phyloP scores from a whole-genome alignment of 2,797 vertebrate genomes.

The Micrastur ruficollis region DNA sequence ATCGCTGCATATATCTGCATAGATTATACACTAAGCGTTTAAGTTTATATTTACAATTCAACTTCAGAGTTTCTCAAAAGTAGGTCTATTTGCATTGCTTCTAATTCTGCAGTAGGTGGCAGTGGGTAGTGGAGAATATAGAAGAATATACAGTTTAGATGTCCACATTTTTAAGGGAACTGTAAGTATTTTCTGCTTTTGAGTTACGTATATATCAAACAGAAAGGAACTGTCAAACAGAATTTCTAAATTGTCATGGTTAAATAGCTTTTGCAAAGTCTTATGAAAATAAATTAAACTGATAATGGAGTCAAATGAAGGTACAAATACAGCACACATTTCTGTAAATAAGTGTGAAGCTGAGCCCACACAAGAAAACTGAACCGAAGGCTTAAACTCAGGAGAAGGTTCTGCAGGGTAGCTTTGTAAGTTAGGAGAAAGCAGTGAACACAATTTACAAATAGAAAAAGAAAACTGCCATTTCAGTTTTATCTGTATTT shows the following conservation, averaged over 20 bases:
- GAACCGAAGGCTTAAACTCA: neutral
- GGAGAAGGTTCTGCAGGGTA: neutral
- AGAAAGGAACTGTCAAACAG: constrained; percentile 39
- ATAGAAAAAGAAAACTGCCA: neutral
- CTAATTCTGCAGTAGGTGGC: constrained; percentile 78
- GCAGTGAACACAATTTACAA: neutral
- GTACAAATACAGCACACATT: neutral
- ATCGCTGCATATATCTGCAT: constrained; percentile 22
- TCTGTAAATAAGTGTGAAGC: neutral
- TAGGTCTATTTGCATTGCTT: constrained; percentile 71
- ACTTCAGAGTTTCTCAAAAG: constrained; percentile 34
- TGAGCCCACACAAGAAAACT: neutral
- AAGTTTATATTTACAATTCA: constrained; percentile 63
- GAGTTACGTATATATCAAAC: constrained; percentile 25
- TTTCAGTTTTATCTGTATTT: neutral
- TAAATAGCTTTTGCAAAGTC: constrained; percentile 42
- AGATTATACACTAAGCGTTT: constrained; percentile 32
- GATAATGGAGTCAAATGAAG: constrained; percentile 18
- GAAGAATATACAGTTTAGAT: neutral
- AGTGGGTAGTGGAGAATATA: constrained; percentile 78
- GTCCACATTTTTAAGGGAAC: constrained; percentile 18
- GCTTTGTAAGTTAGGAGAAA: neutral
- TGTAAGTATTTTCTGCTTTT: constrained; percentile 38
- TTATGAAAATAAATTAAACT: constrained; percentile 37
- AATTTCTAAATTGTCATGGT: constrained; percentile 31